These are phyloP conservation scores for Pyrgilauda ruficollis DNA, from an alignment of 2,113 vertebrate genomes.

Conservation along the genomic window DNA sequence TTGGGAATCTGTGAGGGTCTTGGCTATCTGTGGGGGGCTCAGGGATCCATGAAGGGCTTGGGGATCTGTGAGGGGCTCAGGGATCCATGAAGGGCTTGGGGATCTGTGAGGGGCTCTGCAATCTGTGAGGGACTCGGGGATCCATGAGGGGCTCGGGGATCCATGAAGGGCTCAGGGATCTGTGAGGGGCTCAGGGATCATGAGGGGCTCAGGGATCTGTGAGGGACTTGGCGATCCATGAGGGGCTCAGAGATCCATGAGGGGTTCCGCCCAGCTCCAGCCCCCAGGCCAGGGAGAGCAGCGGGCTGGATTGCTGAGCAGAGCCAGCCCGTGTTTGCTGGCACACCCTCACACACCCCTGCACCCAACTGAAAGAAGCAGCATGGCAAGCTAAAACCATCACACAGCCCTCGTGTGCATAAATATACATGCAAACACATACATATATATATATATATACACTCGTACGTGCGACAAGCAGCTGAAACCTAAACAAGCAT, in stretches of 20 bases:
- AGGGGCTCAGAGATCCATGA: neutral
- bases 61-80: too few species aligned
- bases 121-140: neutral
- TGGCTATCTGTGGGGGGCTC: neutral
- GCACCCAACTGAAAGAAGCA: neutral
- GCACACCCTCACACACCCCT: neutral
- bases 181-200: neutral
- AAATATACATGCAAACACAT: neutral
- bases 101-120: too few species aligned
- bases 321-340: neutral
- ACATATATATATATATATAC: too few species aligned
- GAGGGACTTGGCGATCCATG: neutral
- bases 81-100: neutral
- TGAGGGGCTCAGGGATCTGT: too few species aligned
- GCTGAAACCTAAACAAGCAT: neutral
- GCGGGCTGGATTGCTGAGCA: accelerated
- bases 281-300: neutral
- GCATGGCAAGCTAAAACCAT: neutral
- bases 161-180: neutral
- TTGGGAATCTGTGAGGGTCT: neutral
- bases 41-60: neutral
- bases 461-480: neutral
- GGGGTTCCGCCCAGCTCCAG: neutral
- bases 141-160: neutral
- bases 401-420: neutral